Conservation (phyloP, 2,888 invertebrate genomes). For the Miltochrista miniata region DNA sequence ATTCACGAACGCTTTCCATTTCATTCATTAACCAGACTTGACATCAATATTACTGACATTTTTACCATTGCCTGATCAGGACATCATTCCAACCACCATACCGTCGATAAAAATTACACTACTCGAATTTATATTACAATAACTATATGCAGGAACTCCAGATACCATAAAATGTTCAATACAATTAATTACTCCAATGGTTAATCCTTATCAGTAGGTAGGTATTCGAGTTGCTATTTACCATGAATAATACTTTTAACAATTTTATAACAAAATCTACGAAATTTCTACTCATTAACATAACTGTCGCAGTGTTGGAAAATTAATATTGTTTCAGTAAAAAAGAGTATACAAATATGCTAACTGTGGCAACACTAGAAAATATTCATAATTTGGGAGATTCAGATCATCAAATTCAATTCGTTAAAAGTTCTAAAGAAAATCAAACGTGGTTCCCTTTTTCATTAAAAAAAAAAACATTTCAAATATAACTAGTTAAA, state of each 20-base stretch:
- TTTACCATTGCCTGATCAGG: not conserved
- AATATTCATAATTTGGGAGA: too few species aligned
- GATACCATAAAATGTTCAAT: constrained; percentile 59
- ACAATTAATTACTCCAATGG: constrained; percentile 30
- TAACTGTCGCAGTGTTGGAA: constrained; percentile 12
- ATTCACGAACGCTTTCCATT: constrained; percentile 12
- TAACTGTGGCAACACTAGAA: too few species aligned
- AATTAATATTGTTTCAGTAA: not conserved
- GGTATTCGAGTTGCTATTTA: constrained; percentile 61
- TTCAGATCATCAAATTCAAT: too few species aligned
- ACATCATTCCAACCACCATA: constrained; percentile 24
- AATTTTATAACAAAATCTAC: constrained; percentile 38
- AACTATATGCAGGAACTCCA: constrained; percentile 70
- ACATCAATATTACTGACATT: too few species aligned
- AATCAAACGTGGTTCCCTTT: too few species aligned
- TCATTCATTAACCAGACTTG: too few species aligned
- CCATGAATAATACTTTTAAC: constrained; percentile 45
- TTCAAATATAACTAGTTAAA: too few species aligned
- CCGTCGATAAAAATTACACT: too few species aligned
- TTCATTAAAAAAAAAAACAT: too few species aligned
- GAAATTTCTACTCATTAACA: constrained; percentile 28
- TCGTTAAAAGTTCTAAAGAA: too few species aligned
- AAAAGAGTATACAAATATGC: too few species aligned
- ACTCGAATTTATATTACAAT: too few species aligned
- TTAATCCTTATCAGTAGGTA: constrained; percentile 47